Percentiles rank a stretch among this genome's conserved stretches.
phyloP scores from a whole-genome alignment of 2,113 vertebrate species.

The Menura novaehollandiae region DNA sequence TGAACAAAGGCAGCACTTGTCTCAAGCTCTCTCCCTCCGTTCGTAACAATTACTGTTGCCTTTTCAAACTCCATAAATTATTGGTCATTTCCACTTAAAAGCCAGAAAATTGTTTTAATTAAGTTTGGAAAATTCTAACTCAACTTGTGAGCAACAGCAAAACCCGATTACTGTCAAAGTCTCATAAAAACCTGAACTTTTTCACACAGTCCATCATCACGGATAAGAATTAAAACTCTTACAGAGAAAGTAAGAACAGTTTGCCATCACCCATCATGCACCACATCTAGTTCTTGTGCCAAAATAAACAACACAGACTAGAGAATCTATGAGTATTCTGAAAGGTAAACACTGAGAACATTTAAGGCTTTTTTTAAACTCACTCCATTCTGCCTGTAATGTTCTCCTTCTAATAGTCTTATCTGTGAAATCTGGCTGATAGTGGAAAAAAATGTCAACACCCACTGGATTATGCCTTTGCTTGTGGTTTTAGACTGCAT shows the following conservation, averaged over 20 bases:
- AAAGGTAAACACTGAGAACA: background rate
- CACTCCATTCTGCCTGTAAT: background rate
- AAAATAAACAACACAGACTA: slow-evolving; percentile 3
- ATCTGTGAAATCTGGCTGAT: background rate
- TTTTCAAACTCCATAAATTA: background rate
- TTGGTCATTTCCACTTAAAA: background rate
- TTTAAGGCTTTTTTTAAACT: background rate
- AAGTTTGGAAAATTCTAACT: background rate
- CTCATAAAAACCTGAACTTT: background rate
- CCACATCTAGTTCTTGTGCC: background rate
- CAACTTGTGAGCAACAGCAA: background rate
- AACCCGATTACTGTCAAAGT: background rate
- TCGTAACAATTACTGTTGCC: too few species aligned
- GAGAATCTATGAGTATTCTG: background rate
- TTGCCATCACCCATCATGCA: background rate
- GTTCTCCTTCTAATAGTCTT: background rate
- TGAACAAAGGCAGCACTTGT: too few species aligned
- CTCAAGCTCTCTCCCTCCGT: too few species aligned
- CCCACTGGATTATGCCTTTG: background rate
- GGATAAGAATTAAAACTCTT: slow-evolving; percentile 1
- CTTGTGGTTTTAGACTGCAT: background rate
- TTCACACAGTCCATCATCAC: background rate
- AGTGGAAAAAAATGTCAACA: slow-evolving; percentile 16
- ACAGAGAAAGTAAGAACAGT: background rate
- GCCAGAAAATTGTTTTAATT: background rate